Percentiles rank a stretch among this genome's conserved stretches.
Evolutionary conservation across 2,888 invertebrate species (phyloP).

Genomic region (Noctua pronuba): DNA sequence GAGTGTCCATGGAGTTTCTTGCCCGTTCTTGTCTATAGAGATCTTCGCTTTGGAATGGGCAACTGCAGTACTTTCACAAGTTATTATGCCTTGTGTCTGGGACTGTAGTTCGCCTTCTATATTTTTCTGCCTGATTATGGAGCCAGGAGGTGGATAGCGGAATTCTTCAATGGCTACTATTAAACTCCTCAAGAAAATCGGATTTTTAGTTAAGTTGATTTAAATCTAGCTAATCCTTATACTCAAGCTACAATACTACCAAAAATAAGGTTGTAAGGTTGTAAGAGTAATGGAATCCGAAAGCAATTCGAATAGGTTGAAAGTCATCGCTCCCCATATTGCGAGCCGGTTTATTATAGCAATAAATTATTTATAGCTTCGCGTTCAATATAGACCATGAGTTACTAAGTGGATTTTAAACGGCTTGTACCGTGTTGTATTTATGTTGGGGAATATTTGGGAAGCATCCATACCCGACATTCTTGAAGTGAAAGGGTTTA

Average conservation of each 20-base stretch:
- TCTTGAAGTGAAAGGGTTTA: neutral
- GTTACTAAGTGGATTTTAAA: slow-evolving; percentile 57
- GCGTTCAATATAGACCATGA: slow-evolving; percentile 52
- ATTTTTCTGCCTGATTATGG: too few species aligned
- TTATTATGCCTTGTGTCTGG: too few species aligned
- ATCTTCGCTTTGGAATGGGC: too few species aligned
- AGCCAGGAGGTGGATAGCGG: neutral
- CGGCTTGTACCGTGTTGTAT: slow-evolving; percentile 27
- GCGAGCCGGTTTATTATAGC: slow-evolving; percentile 53
- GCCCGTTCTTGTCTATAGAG: too few species aligned
- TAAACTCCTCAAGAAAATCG: neutral
- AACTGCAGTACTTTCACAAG: too few species aligned
- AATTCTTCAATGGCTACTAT: too few species aligned
- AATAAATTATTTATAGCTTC: slow-evolving; percentile 61
- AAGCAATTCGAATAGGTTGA: slow-evolving; percentile 22
- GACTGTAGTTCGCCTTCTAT: too few species aligned
- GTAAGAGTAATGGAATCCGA: slow-evolving; percentile 26
- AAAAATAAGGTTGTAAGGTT: slow-evolving; percentile 4
- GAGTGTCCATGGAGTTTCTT: too few species aligned
- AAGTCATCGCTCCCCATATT: slow-evolving; percentile 51
- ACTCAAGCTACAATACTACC: neutral
- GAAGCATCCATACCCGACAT: neutral
- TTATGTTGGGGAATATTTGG: slow-evolving; percentile 40
- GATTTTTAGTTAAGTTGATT: neutral
- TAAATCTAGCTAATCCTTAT: neutral